Evolutionary conservation across 2,797 vertebrate genomes (phyloP).

Genomic region (Bovichtus variegatus): DNA sequence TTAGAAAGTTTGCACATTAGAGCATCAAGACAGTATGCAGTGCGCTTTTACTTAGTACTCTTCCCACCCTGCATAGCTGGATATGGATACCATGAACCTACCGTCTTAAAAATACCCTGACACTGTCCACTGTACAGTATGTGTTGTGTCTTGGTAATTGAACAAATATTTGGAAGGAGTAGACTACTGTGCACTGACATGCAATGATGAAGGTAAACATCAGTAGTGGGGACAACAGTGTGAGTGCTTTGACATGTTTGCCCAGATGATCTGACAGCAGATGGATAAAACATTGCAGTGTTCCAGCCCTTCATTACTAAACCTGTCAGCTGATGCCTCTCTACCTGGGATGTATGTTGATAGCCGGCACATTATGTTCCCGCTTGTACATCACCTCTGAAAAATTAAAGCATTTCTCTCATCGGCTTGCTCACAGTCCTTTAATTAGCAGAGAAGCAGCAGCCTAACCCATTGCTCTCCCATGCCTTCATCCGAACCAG

Average conservation of each 20-base stretch:
- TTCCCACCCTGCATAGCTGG: background rate
- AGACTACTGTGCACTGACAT: constrained; percentile 44
- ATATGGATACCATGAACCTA: background rate
- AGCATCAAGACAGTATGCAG: no score
- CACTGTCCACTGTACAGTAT: background rate
- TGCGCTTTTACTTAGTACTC: background rate
- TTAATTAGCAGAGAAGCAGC: constrained; percentile 76
- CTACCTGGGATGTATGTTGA: constrained; percentile 72
- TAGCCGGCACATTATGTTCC: constrained; percentile 69
- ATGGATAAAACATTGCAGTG: constrained; percentile 58
- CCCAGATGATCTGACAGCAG: constrained; percentile 69
- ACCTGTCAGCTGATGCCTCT: constrained; percentile 64
- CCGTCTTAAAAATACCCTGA: constrained; percentile 5
- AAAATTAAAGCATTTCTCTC: constrained; percentile 77
- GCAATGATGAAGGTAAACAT: constrained; percentile 56
- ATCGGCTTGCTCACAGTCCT: constrained; percentile 65
- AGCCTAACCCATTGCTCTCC: constrained; percentile 65
- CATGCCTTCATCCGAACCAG: constrained; percentile 54
- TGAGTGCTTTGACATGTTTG: constrained; percentile 61
- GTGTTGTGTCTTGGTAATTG: constrained; percentile 39
- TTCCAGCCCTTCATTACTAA: constrained; percentile 70
- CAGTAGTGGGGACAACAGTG: constrained; percentile 35
- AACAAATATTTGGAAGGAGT: constrained; percentile 51
- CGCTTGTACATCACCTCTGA: constrained; percentile 70
- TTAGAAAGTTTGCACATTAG: background rate